Conservation (phyloP, 2,888 invertebrate genomes). For the Amiota communis region DNA sequence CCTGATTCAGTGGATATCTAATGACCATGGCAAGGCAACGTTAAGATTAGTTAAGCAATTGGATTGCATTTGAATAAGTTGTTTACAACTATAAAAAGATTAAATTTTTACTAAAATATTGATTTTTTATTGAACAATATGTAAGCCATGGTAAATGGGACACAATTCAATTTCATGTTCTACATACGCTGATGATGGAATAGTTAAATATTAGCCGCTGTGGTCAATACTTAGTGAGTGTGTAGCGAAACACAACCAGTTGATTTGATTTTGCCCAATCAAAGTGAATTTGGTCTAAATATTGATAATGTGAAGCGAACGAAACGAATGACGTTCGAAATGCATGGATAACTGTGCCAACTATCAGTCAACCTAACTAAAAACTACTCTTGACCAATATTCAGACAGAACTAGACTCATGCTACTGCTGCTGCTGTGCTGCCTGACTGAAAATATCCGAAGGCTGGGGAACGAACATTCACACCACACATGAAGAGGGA, state of each 20-base stretch:
- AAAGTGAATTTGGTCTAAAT: conserved; percentile 19
- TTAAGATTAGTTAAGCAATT: conserved; percentile 6
- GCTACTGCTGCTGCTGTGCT: neutral
- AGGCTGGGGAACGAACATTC: neutral
- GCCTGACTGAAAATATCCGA: conserved; percentile 3
- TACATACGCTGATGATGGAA: neutral
- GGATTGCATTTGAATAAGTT: neutral
- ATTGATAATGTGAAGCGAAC: neutral
- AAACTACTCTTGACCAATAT: conserved; percentile 2
- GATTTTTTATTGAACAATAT: neutral
- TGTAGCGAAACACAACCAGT: conserved; percentile 11
- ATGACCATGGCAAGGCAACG: neutral
- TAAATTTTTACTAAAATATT: neutral
- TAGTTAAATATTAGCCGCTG: neutral
- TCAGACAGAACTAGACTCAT: neutral
- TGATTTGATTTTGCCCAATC: conserved; percentile 13
- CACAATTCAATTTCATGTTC: conserved; percentile 17
- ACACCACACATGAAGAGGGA: neutral
- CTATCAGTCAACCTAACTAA: conserved; percentile 14
- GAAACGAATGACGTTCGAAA: conserved; percentile 15
- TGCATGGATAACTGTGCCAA: conserved; percentile 25
- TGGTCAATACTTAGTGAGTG: neutral
- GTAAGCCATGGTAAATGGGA: too few relatives aligned
- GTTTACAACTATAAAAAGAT: conserved; percentile 15
- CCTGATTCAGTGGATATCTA: conserved; percentile 49